Evolutionary conservation across 2,797 vertebrate species (phyloP).

Genomic region (Phyllotis vaccarum): DNA sequence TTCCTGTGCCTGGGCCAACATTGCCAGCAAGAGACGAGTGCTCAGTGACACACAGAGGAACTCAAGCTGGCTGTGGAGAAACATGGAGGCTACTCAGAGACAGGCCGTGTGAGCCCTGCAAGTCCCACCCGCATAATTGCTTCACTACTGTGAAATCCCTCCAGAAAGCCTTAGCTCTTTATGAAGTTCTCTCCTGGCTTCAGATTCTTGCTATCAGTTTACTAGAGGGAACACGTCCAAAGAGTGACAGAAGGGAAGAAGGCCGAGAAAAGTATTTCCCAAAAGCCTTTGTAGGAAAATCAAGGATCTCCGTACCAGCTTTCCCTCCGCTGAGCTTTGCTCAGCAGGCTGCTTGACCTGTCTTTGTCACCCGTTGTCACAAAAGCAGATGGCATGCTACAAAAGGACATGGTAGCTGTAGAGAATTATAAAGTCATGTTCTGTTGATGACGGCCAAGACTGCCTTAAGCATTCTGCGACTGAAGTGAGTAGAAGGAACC

Average conservation of each 20-base stretch:
- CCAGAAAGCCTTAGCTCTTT: constrained; percentile 55
- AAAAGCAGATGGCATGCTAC: constrained; percentile 70
- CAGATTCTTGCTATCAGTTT: constrained; percentile 16
- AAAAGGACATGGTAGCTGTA: constrained; percentile 43
- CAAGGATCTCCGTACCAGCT: constrained; percentile 49
- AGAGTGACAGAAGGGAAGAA: constrained; percentile 66
- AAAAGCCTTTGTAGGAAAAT: constrained; percentile 67
- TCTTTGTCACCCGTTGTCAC: constrained; percentile 48
- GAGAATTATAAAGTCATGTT: constrained; percentile 69
- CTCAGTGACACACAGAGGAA: background rate
- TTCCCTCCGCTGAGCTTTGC: constrained; percentile 51
- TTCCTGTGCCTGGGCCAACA: background rate
- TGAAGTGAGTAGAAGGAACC: constrained; percentile 31
- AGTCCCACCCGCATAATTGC: constrained; percentile 24
- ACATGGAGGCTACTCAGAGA: background rate
- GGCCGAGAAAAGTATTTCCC: constrained; percentile 60
- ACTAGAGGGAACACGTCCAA: constrained; percentile 54
- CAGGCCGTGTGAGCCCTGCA: background rate
- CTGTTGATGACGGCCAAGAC: constrained; percentile 45
- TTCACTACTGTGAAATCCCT: constrained; percentile 55
- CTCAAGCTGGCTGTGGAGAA: background rate
- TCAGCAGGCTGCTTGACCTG: constrained; percentile 61
- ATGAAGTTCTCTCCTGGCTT: constrained; percentile 61
- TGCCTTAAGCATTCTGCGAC: constrained; percentile 51
- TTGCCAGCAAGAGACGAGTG: background rate